These are phyloP conservation scores for Drosophila pullipes DNA, from an alignment of 2,888 invertebrate species.

Conservation along the genomic window DNA sequence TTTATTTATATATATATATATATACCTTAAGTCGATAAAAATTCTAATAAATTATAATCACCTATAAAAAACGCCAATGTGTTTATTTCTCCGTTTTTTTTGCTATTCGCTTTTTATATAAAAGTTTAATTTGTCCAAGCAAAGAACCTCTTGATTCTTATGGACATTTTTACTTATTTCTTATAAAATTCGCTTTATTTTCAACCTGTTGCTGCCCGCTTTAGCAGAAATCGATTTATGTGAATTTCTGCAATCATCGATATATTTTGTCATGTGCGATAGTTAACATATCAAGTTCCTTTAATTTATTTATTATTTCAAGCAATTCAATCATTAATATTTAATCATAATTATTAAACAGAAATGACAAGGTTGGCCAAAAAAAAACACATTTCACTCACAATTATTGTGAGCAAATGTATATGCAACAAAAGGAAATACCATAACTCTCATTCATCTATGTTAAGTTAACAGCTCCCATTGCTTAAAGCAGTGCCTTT, in stretches of 20 bases:
- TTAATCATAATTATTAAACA: neutral
- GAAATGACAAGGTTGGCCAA: neutral
- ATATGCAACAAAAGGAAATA: neutral
- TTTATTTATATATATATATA: constrained; percentile 83
- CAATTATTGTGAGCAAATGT: neutral
- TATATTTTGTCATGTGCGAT: neutral
- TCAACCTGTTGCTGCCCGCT: neutral
- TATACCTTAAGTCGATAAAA: constrained; percentile 83
- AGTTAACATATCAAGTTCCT: neutral
- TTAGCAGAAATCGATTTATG: neutral
- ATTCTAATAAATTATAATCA: constrained; percentile 85
- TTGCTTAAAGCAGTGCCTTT: constrained; percentile 20
- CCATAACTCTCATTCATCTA: neutral
- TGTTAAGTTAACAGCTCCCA: neutral
- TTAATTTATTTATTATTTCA: neutral
- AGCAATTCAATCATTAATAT: neutral
- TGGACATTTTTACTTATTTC: neutral
- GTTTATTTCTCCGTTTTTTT: neutral
- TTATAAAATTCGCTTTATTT: neutral
- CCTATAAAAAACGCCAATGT: constrained; percentile 54
- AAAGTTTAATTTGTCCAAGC: neutral
- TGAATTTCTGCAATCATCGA: neutral
- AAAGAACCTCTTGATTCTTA: neutral
- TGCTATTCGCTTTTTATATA: too few relatives aligned
- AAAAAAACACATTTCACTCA: neutral